Evolutionary conservation across 2,888 invertebrate species (phyloP), one percentile per base, ranked within the genome.

Genomic region (Xestia xanthographa): DNA sequence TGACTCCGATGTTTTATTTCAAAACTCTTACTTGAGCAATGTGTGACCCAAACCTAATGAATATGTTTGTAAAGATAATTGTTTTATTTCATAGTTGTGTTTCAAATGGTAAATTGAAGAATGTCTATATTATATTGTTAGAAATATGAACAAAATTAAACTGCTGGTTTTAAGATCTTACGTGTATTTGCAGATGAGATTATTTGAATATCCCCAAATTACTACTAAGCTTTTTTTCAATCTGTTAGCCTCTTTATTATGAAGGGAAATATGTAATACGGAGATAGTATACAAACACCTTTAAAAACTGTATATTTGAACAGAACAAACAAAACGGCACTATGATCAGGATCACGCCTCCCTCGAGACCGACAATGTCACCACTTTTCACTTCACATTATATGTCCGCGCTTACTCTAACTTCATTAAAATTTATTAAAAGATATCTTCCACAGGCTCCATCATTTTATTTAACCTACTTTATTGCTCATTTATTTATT

Each of bases 401-500:
- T 86, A 92, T 92, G 92, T 92, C 91, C 88, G 84, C 83, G 72
- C 88, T 89, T 89, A 90, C 62, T 79, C 87, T 89, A 89, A 86
- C 75, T 88, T 89, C 87, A 88, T 89, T 92, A 92, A 76, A 77
- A 71, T 90, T 88, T 90, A 91, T 83, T 89, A 90, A 91, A 56
- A 88, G 88, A 91, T 90, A 91, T 82, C 77, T 86, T 79, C 82
- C 75, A 87, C 79, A 80, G 77, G 77, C 69, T 81, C 77, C 80
- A 69, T 82, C 74, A 83, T 84, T 77, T 77, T 75, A 85, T 87
- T 90, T 86, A 89, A 87, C 83, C 90, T 92, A 92, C 67, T 89
- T 92, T 93, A 93, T 93, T 94, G 94, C 92, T 94, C 88, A 87
- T 87, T 93, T 93, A 93, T 92, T 95, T 95, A 89, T 89, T 92